Evolutionary conservation across 2,888 invertebrate species (phyloP), one percentile per base, ranked within the genome.

Genomic region (Diploptera punctata): DNA sequence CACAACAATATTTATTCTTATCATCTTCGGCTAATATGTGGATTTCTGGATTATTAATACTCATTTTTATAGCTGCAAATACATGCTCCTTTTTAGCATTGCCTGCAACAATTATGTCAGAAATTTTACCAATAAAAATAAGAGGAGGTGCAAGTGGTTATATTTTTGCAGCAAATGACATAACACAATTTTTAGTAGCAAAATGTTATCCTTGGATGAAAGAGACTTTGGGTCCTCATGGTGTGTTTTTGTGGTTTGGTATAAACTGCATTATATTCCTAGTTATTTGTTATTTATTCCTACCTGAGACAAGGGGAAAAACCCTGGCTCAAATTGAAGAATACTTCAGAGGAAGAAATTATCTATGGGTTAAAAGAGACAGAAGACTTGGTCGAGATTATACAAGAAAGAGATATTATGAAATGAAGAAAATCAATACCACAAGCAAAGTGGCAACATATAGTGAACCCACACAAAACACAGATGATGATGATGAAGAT

Each of bases 221-320:
- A 54, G 47, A 33, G 1, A 70, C 74, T 3, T 82, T 92, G 0
- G 91, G 90, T 16, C 88, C 90, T 79, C 83, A 87, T 1, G 93
- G 92, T 2, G 85, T 93, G 0, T 93, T 93, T 79, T 84, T 88
- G 18, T 82, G 91, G 16, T 93, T 93, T 77, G 91, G 90, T 0
- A 81, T 83, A 0, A 86, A 90, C 0, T 88, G 92, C 1, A 78
- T 89, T 0, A 76, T 90, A 10, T 89, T 89, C 0, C 88, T 90
- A 0, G 68, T 90, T 1, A 89, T 91, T 62, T 83, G 91, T 74
- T 92, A 88, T 80, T 82, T 92, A 0, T 84, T 91, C 72, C 82
- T 93, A 49, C 93, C 93, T 9, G 93, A 93, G 83, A 93, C 93
- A 0, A 92, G 90, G 80, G 89, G 90, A 43, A 87, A 88, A 73